phyloP scores from a whole-genome alignment of 2,797 vertebrate genomes.

The Falco columbarius region DNA sequence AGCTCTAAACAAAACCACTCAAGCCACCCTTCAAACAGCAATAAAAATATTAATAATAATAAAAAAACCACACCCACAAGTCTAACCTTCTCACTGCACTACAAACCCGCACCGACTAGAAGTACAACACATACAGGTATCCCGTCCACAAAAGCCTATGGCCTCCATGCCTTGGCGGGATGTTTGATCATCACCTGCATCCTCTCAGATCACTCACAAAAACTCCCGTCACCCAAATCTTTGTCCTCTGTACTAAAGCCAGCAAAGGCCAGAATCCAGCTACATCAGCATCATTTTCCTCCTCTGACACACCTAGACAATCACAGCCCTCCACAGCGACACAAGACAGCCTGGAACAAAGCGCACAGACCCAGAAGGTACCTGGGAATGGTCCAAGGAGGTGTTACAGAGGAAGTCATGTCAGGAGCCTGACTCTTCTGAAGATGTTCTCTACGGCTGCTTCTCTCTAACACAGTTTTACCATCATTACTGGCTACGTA shows the following conservation, averaged over 20 bases:
- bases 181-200: not conserved
- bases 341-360: not conserved
- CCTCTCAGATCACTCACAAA: not conserved
- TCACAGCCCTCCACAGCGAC: not conserved
- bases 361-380: not conserved
- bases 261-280: not conserved
- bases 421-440: not conserved
- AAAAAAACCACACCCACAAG: not conserved
- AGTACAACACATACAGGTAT: not conserved
- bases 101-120: not conserved
- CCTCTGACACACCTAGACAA: not conserved
- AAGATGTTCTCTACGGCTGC: not conserved
- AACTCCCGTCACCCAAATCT: not conserved
- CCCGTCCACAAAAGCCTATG: not conserved
- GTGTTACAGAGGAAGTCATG: not conserved
- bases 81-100: not conserved
- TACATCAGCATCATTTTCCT: fast-evolving
- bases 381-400: not conserved
- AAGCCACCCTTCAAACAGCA: not conserved
- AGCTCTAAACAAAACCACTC: not conserved
- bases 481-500: not conserved
- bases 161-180: not conserved
- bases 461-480: not conserved
- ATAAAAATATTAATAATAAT: not conserved
- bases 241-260: not conserved